Evolutionary conservation across 2,113 vertebrate genomes (phyloP), one percentile per base, ranked within the genome.

Genomic region (Actenoides hombroni): DNA sequence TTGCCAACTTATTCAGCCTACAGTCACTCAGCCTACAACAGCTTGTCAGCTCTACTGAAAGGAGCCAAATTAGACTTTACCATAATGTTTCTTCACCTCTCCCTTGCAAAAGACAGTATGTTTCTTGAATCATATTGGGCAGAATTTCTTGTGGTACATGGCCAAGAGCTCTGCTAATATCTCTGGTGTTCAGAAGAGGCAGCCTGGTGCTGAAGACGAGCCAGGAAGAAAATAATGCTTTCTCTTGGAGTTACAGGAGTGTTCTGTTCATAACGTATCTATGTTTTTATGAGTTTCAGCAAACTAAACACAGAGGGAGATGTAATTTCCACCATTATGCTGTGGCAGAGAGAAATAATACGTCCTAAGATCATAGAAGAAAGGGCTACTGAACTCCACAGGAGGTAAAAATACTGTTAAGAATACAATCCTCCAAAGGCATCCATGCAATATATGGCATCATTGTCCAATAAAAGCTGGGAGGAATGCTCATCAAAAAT

Each of bases 1-100:
- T 93, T 95, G 97, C 86, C 94, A 96, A 2, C 31, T 96, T 84
- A 35, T n/a, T 95, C 83, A 92, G 79, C 81, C 77, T 88, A 83
- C 65, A 88, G 80, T 94, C 80, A 94, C 60, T 93, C 73, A 89
- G 53, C 46, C 69, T 88, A 24, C 60, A 86, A 53, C 90, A 96
- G 88, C 83, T 89, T 96, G 90, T 93, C 90, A 93, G 69, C 80
- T 96, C 13, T 3, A 25, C 77, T 73, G 63, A 31, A 44, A 75
- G 71, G 74, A 94, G 88, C 88, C 80, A 95, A 94, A 5, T 37
- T 53, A 86, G 80, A 63, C 64, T 92, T 91, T 44, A 64, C 69
- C 54, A 10, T 79, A 31, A 21, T 48, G 46, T 76, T 92, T 88
- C 65, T 92, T 93, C 25, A 57, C 31, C 29, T 81, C 57, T 90